Conservation (phyloP, 2,888 invertebrate genomes). For the Noctua fimbriata region DNA sequence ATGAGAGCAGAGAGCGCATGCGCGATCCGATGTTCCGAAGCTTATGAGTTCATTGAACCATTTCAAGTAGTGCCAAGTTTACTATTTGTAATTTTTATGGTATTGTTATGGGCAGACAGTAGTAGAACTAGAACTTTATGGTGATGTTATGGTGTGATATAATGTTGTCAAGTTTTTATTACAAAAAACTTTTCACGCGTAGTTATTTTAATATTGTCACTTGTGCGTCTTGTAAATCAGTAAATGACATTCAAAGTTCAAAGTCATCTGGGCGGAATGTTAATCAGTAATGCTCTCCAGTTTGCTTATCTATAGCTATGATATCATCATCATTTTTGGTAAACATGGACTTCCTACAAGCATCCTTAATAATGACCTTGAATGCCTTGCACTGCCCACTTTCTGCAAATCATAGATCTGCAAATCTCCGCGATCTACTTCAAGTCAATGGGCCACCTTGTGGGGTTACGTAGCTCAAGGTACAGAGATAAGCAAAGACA, state of each 20-base stretch:
- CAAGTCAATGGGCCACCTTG: not conserved
- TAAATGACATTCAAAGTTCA: not conserved
- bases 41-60: conserved; percentile 66
- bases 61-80: conserved; percentile 68
- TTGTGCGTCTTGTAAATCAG: not conserved
- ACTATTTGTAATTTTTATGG: conserved; percentile 64
- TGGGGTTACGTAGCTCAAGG: not conserved
- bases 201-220: not conserved
- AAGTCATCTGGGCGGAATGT: not conserved
- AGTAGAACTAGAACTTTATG: conserved; percentile 9
- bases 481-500: not conserved
- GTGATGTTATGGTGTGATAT: conserved; percentile 18
- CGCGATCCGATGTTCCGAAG: conserved; percentile 58
- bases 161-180: conserved; percentile 8
- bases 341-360: not conserved
- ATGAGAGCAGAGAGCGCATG: conserved; percentile 62
- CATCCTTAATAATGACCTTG: not conserved
- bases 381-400: no score
- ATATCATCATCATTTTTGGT: not conserved
- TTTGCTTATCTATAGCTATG: not conserved
- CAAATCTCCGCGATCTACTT: not conserved
- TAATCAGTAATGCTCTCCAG: not conserved
- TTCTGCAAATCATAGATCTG: no score
- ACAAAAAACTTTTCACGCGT: not conserved
- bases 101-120: conserved; percentile 30